Evolutionary conservation across 1,140 invertebrate genomes (phyloP).

Genomic region (Campoletis sonorensis): DNA sequence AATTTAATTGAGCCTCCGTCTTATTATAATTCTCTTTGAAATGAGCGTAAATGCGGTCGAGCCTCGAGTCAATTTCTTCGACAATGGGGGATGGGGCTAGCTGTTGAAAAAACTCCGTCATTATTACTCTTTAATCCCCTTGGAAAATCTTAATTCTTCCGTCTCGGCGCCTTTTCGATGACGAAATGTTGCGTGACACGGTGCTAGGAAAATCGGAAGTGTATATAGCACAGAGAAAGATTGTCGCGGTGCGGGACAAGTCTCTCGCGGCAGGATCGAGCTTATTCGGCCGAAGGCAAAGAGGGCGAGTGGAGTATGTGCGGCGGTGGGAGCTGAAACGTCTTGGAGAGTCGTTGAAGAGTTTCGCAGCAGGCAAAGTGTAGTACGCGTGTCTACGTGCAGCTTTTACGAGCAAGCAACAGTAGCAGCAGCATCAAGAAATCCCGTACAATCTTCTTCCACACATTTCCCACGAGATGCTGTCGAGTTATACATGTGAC

Average conservation of each 20-base stretch:
- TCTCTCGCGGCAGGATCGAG: background rate
- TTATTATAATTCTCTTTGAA: background rate
- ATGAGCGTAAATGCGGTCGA: background rate
- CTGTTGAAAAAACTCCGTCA: no score
- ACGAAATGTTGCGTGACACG: no score
- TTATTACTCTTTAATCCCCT: no score
- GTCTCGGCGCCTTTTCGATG: no score
- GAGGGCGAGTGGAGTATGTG: background rate
- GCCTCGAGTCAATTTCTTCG: no score
- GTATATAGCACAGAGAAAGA: background rate
- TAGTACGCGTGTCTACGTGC: constrained; percentile 31
- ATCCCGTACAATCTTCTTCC: constrained; percentile 41
- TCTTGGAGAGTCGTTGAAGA: constrained; percentile 6
- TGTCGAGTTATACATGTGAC: background rate
- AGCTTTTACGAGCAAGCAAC: constrained; percentile 32
- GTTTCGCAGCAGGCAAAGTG: no score
- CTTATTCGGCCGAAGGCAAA: constrained; percentile 27
- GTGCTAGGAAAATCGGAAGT: no score
- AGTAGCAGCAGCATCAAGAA: constrained; percentile 31
- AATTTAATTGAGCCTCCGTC: constrained; percentile 12
- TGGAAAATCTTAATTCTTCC: no score
- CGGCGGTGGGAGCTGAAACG: background rate
- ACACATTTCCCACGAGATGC: constrained; percentile 1
- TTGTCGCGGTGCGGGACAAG: constrained; percentile 1
- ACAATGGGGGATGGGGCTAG: no score